Percentiles rank a stretch among this genome's conserved stretches.
phyloP scores from a whole-genome alignment of 2,113 vertebrate species.

The Nanorana parkeri region DNA sequence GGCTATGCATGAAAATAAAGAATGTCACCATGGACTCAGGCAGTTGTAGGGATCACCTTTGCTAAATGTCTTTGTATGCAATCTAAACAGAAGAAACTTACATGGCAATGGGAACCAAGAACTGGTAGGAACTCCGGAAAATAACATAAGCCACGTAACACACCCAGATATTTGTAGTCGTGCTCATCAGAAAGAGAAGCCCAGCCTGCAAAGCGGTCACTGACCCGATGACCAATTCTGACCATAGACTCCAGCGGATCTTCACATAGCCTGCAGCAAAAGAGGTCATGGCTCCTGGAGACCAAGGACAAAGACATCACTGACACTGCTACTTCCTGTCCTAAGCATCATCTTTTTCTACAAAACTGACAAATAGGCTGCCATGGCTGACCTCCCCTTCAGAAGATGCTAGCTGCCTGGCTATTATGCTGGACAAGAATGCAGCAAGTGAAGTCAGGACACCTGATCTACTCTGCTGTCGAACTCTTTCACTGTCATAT shows the following conservation, averaged over 20 bases:
- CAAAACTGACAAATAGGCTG: too few relatives aligned
- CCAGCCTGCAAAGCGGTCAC: conserved; percentile 82
- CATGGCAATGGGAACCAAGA: conserved; percentile 94
- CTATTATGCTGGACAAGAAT: too few relatives aligned
- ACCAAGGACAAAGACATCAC: background rate
- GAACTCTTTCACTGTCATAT: too few relatives aligned
- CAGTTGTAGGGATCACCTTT: too few relatives aligned
- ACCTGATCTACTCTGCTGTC: too few relatives aligned
- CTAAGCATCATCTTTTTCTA: background rate
- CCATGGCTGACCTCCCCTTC: too few relatives aligned
- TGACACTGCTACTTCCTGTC: too few relatives aligned
- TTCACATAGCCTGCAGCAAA: conserved; percentile 82
- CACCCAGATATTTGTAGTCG: conserved; percentile 81
- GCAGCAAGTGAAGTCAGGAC: too few relatives aligned
- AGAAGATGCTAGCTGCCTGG: too few relatives aligned
- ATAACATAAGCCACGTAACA: conserved; percentile 85
- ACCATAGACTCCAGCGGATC: conserved; percentile 90
- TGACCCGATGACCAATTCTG: conserved; percentile 81
- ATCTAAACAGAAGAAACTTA: conserved; percentile 69
- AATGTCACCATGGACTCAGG: too few relatives aligned
- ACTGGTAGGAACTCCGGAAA: conserved; percentile 90
- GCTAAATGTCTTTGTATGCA: too few relatives aligned
- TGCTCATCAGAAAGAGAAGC: conserved; percentile 85
- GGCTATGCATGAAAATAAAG: too few relatives aligned
- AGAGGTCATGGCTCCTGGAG: conserved; percentile 80